Percentiles rank a stretch among this genome's conserved stretches.
Conservation (phyloP, 2,888 invertebrate species). For the Eustalomyia histrio region DNA sequence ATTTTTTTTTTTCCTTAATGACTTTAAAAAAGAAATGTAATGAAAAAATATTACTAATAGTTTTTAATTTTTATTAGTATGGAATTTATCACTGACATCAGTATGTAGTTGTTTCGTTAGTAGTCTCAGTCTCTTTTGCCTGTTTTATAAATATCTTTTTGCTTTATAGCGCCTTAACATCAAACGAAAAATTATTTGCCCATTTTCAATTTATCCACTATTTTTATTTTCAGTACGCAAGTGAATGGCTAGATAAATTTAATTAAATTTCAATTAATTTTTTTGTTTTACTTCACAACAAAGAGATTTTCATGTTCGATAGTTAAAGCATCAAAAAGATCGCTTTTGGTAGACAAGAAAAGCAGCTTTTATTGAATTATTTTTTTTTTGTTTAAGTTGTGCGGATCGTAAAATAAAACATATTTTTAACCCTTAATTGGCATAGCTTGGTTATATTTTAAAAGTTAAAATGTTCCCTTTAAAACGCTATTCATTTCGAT, state of each 20-base stretch:
- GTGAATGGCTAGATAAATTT: conserved; percentile 47
- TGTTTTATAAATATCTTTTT: not conserved
- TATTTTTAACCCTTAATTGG: conserved; percentile 16
- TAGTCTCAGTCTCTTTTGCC: conserved; percentile 9
- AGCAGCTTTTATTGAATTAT: conserved; percentile 43
- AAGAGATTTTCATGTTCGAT: conserved; percentile 62
- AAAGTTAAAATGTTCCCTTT: no score
- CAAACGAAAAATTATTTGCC: conserved; percentile 58
- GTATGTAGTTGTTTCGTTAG: conserved; percentile 19
- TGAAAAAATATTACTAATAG: conserved; percentile 22
- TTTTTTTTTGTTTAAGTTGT: conserved; percentile 7
- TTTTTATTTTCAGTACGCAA: conserved; percentile 8
- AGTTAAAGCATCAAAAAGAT: conserved; percentile 53
- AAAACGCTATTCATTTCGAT: no score
- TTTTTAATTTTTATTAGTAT: conserved; percentile 16
- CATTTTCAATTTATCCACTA: conserved; percentile 52
- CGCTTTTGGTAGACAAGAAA: conserved; percentile 41
- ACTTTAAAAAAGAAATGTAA: not conserved
- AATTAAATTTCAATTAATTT: conserved; percentile 65
- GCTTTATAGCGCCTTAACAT: conserved; percentile 58
- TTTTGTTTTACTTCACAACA: conserved; percentile 51
- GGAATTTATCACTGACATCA: conserved; percentile 46
- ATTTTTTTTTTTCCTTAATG: not conserved
- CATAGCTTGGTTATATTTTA: no score
- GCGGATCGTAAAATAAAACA: conserved; percentile 35